A percentile compares a stretch with the other conserved stretches of the same genome.
Conservation (phyloP, 1,140 invertebrate genomes). For the Pinna nobilis region DNA sequence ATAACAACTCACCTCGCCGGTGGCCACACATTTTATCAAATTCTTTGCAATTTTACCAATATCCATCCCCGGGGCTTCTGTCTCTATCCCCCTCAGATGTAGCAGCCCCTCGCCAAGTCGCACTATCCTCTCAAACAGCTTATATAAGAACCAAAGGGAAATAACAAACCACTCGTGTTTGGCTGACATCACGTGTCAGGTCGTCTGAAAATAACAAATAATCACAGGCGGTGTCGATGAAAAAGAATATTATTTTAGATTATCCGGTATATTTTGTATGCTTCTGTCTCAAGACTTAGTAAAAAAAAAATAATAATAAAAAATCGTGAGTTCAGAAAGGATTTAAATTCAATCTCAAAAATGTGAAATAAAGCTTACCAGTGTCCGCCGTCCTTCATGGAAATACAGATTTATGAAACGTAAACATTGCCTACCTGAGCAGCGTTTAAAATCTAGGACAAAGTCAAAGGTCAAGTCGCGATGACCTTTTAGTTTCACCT, state of each 20-base stretch:
- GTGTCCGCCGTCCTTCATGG: no score
- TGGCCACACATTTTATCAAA: conserved; percentile 55
- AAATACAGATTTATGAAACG: no score
- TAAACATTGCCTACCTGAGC: no score
- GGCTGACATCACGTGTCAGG: conserved; percentile 4
- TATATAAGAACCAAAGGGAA: conserved; percentile 28
- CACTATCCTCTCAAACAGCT: conserved; percentile 3
- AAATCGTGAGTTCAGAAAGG: no score
- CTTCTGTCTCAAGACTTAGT: neutral
- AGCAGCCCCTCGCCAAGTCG: neutral
- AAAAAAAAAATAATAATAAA: no score
- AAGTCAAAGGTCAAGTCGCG: no score
- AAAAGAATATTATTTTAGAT: neutral
- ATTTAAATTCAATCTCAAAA: no score
- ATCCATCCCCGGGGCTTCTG: conserved; percentile 39
- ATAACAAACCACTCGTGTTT: conserved; percentile 33
- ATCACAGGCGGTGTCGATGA: conserved; percentile 2
- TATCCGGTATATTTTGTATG: neutral
- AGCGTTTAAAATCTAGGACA: no score
- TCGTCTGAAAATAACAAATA: conserved; percentile 5
- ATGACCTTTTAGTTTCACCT: no score
- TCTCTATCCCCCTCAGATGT: neutral
- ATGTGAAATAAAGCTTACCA: no score
- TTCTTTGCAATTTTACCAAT: conserved; percentile 61
- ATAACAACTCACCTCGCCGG: conserved; percentile 51